phyloP scores from a whole-genome alignment of 2,113 vertebrate genomes.

The Suricata suricatta region DNA sequence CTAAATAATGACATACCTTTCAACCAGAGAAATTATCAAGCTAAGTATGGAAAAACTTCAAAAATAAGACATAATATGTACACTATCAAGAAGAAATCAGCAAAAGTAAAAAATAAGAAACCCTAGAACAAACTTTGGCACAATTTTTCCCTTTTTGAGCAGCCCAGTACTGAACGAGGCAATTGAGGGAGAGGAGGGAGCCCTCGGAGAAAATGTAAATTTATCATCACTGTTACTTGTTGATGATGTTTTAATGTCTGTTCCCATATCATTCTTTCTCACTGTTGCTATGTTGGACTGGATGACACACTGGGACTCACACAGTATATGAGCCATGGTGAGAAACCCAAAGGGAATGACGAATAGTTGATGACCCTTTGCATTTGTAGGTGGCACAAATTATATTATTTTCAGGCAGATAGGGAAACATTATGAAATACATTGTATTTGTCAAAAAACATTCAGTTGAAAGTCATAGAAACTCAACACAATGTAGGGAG shows the following conservation, averaged over 20 bases:
- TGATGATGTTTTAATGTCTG: slow-evolving; percentile 12
- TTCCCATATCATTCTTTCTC: not conserved
- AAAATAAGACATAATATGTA: not conserved
- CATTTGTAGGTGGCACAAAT: slow-evolving; percentile 20
- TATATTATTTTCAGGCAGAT: slow-evolving; percentile 31
- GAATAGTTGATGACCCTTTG: slow-evolving; percentile 25
- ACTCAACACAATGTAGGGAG: slow-evolving; percentile 39
- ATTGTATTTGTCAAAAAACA: not conserved
- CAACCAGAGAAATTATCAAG: slow-evolving; percentile 50
- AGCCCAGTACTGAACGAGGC: not conserved
- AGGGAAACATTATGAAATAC: slow-evolving; percentile 21
- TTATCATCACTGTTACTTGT: slow-evolving; percentile 15
- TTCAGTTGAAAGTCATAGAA: not conserved
- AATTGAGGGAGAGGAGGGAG: slow-evolving; percentile 14
- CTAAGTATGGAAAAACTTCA: slow-evolving; percentile 10
- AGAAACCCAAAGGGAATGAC: slow-evolving; percentile 39
- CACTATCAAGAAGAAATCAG: slow-evolving; percentile 17
- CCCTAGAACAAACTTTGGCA: not conserved
- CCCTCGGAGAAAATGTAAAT: slow-evolving; percentile 50
- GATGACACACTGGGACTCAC: not conserved
- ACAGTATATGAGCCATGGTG: not conserved
- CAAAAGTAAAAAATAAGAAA: slow-evolving; percentile 37
- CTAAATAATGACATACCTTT: slow-evolving; percentile 36
- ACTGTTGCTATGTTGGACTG: slow-evolving; percentile 8
- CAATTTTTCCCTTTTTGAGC: not conserved